A percentile compares a stretch with the other conserved stretches of the same genome.
Evolutionary conservation across 2,888 invertebrate species (phyloP).

Genomic region (Onthophagus sagittarius): DNA sequence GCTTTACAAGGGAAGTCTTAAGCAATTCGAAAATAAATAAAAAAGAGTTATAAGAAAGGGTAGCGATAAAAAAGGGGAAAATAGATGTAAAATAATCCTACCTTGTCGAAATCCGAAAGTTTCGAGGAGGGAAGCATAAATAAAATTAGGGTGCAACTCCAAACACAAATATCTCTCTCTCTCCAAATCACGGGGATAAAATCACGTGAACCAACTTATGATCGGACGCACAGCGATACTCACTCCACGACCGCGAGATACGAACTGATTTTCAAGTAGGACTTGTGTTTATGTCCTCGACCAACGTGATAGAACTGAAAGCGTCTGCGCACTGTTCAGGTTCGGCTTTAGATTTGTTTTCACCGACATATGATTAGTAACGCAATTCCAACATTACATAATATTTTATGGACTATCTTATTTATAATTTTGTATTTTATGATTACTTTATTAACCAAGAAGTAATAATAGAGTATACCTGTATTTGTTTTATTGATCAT

Average conservation of each 20-base stretch:
- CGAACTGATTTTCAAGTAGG: background rate
- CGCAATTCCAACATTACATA: too few species aligned
- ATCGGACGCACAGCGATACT: background rate
- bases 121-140: slow-evolving; percentile 7
- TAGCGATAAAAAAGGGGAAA: background rate
- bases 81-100: background rate
- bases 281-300: slow-evolving; percentile 1
- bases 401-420: too few species aligned
- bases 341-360: background rate
- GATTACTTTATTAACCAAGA: too few species aligned
- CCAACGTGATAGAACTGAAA: background rate
- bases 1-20: too few species aligned
- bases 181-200: background rate
- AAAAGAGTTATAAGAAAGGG: background rate
- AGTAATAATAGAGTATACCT: too few species aligned
- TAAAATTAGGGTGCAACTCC: background rate
- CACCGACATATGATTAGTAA: too few species aligned
- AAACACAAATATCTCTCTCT: background rate
- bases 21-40: too few species aligned
- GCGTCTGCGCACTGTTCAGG: background rate
- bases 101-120: slow-evolving; percentile 7
- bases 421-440: too few species aligned
- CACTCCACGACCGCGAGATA: background rate
- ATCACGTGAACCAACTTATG: slow-evolving; percentile 1
- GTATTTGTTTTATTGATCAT: too few species aligned